Evolutionary conservation across 2,113 vertebrate species (phyloP), one percentile per base, ranked within the genome.

Genomic region (Microcebus griseorufus): DNA sequence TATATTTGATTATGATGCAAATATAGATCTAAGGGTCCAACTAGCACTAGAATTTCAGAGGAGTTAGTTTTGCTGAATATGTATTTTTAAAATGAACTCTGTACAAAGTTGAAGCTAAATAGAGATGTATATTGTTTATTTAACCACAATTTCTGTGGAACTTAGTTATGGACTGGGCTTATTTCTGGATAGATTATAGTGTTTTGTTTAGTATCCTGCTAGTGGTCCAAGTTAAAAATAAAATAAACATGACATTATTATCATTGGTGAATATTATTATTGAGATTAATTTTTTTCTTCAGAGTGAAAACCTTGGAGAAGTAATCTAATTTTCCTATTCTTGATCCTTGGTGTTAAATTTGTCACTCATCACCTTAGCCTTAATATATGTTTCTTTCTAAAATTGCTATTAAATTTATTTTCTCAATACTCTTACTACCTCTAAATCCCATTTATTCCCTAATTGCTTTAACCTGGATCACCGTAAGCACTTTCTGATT

Each of bases 351-450:
- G 2, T 34, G 83, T 84, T 16, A 76, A 39, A 73, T 94, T 58
- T 82, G 3, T 70, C 23, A 83, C 18, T 6, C 32, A 81, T 72
- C 25, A 48, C 14, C 6, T 62, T 78, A 48, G 76, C 3, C 4
- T 65, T 88, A 75, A 34, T 29, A 45, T 5, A 34, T 22, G 9
- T 79, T 53, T 65, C 37, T 88, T 60, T 60, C n/a, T 87, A 53
- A 83, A 85, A 75, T 84, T 84, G 42, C n/a, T 89, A 55, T 82
- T 78, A 88, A 85, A 70, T 22, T 53, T 42, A 14, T n/a, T 96
- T 90, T 53, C 22, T 75, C 42, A 53, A 27, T 22, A 73, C 8
- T 16, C 25, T 83, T 42, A n/a, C 22, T 55, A 62, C 25, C 7
- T 87, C 16, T 70, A 42, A 25, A 25, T 87, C 45, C 45, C 29